Percentiles rank a stretch among this genome's conserved stretches.
Conservation (phyloP, 1,140 invertebrate species). For the Drosophila lacteicornis region DNA sequence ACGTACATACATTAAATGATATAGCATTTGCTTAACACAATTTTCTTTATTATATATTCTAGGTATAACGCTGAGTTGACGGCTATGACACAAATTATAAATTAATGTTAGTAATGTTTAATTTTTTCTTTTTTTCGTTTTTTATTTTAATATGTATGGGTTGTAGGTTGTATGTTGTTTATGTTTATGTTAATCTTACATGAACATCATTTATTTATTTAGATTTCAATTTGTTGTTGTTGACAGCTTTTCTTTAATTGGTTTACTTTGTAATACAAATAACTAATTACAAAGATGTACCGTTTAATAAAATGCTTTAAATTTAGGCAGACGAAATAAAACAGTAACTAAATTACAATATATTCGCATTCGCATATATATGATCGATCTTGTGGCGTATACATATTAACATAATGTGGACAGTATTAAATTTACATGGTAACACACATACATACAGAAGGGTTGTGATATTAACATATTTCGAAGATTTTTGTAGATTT, state of each 20-base stretch:
- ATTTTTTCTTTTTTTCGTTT: slow-evolving; percentile 49
- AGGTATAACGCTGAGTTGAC: slow-evolving; percentile 56
- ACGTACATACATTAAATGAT: slow-evolving; percentile 44
- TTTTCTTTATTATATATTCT: slow-evolving; percentile 58
- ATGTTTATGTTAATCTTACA: slow-evolving; percentile 63
- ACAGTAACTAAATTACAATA: slow-evolving; percentile 67
- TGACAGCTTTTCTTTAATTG: slow-evolving; percentile 51
- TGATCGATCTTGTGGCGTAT: slow-evolving; percentile 57
- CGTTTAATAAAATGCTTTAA: slow-evolving; percentile 62
- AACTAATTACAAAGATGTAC: slow-evolving; percentile 72
- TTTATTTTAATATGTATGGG: slow-evolving; percentile 46
- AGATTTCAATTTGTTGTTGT: slow-evolving; percentile 67
- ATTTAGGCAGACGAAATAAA: slow-evolving; percentile 62
- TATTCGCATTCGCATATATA: slow-evolving; percentile 59
- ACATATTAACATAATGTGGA: slow-evolving; percentile 60
- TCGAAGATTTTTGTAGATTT: slow-evolving; percentile 28
- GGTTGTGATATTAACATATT: slow-evolving; percentile 66
- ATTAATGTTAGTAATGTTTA: slow-evolving; percentile 67
- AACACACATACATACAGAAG: slow-evolving; percentile 65
- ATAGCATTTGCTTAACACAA: slow-evolving; percentile 60
- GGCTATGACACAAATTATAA: slow-evolving; percentile 67
- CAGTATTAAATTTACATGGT: slow-evolving; percentile 64
- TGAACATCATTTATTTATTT: slow-evolving; percentile 72
- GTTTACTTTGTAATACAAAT: slow-evolving; percentile 59
- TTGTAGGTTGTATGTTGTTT: slow-evolving; percentile 34